Evolutionary conservation across 2,113 vertebrate species (phyloP).

Genomic region (Brachirus orientalis): DNA sequence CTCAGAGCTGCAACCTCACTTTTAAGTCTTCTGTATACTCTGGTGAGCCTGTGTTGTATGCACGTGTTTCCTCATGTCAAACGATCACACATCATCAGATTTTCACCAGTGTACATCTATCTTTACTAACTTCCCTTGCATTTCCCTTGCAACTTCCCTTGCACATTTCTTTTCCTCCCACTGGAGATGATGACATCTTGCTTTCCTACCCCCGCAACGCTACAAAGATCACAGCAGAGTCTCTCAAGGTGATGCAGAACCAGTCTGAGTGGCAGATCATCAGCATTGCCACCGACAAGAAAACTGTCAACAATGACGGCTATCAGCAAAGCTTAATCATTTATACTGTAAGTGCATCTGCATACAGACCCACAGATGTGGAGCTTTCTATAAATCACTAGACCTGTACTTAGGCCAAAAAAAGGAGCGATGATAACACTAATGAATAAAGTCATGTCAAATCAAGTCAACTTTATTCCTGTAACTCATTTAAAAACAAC

Average conservation of each 20-base stretch:
- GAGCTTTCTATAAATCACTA: no score
- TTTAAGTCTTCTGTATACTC: conserved; percentile 60
- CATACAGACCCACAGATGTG: not conserved
- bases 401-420: no score
- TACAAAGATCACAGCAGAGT: not conserved
- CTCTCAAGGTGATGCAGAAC: conserved; percentile 35
- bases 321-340: not conserved
- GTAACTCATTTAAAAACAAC: no score
- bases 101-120: no score
- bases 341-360: conserved; percentile 42
- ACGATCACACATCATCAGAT: no score
- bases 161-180: not conserved
- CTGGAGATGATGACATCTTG: conserved; percentile 29
- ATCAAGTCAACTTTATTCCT: no score
- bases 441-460: no score
- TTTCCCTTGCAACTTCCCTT: no score
- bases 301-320: not conserved
- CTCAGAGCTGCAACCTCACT: conserved; percentile 68
- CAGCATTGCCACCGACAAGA: conserved; percentile 26
- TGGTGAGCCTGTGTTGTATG: conserved; percentile 36
- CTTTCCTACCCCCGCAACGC: no score
- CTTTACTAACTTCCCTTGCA: no score
- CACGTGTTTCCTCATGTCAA: not conserved
- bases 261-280: conserved; percentile 73
- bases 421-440: no score